phyloP scores from a whole-genome alignment of 2,888 invertebrate genomes.

The Scaptomyza cyrtandrae region DNA sequence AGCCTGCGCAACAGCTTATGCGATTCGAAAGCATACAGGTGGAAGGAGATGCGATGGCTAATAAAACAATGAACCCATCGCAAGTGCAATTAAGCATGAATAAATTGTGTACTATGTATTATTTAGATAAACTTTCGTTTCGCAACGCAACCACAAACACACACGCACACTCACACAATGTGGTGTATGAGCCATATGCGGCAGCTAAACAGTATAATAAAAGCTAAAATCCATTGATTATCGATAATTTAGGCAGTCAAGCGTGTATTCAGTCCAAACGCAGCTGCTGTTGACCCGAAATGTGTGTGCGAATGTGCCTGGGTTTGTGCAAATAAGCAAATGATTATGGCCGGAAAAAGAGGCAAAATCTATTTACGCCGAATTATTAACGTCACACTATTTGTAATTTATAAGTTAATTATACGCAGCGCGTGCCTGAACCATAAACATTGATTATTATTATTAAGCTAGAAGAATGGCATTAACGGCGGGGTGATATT shows the following conservation, averaged over 20 bases:
- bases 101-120: slow-evolving; percentile 57
- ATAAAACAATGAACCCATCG: slow-evolving; percentile 44
- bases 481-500: background rate
- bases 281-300: slow-evolving; percentile 34
- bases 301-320: slow-evolving; percentile 38
- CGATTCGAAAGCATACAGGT: slow-evolving; percentile 28
- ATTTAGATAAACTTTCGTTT: slow-evolving; percentile 64
- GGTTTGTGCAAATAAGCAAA: slow-evolving; percentile 61
- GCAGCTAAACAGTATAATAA: slow-evolving; percentile 55
- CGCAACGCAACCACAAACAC: slow-evolving; percentile 10
- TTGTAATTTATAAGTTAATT: slow-evolving; percentile 79
- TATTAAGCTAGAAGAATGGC: slow-evolving; percentile 9
- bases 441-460: slow-evolving; percentile 69
- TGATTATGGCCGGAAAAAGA: slow-evolving; percentile 58
- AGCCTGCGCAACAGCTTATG: background rate
- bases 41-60: slow-evolving; percentile 1
- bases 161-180: slow-evolving; percentile 30
- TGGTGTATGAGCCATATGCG: slow-evolving; percentile 38
- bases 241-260: slow-evolving; percentile 70
- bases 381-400: slow-evolving; percentile 79
- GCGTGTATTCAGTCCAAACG: slow-evolving; percentile 23
- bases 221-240: slow-evolving; percentile 73
- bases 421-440: slow-evolving; percentile 44
- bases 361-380: slow-evolving; percentile 77
- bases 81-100: slow-evolving; percentile 62